These are phyloP conservation scores for Adrianichthys oophorus DNA, from an alignment of 2,797 vertebrate species.

Conservation along the genomic window DNA sequence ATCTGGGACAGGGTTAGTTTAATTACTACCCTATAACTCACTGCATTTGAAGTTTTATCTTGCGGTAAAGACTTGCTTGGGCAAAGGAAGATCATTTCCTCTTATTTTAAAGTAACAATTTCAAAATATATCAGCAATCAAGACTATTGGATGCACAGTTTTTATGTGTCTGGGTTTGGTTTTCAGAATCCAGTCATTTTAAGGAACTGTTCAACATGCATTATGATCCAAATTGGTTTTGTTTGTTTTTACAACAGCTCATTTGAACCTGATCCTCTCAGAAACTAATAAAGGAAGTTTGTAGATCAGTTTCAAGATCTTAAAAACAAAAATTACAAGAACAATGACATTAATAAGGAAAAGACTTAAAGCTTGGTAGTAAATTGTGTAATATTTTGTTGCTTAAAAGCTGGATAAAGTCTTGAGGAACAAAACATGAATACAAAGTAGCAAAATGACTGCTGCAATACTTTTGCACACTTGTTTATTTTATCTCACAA, in stretches of 20 bases:
- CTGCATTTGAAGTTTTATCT: conserved; percentile 36
- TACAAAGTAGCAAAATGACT: conserved; percentile 9
- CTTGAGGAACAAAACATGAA: conserved; percentile 7
- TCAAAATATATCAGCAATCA: background rate
- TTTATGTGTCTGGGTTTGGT: background rate
- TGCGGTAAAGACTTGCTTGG: conserved; percentile 4
- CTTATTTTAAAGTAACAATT: background rate
- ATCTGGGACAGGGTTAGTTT: conserved; percentile 62
- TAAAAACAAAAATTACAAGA: background rate
- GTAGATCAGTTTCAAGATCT: background rate
- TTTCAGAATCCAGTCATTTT: too few relatives aligned
- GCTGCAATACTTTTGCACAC: conserved; percentile 2
- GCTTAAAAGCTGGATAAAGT: conserved; percentile 1
- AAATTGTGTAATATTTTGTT: background rate
- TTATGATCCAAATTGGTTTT: background rate
- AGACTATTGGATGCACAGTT: background rate
- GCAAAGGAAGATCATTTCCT: too few relatives aligned
- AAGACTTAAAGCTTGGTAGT: background rate
- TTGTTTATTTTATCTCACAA: conserved; percentile 14
- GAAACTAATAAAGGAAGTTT: background rate
- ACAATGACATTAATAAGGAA: background rate
- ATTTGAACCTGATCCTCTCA: background rate
- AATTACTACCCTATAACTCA: conserved; percentile 49
- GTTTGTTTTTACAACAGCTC: background rate
- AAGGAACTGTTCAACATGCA: background rate